Evolutionary conservation across 2,797 vertebrate species (phyloP).

Genomic region (Astyanax mexicanus): DNA sequence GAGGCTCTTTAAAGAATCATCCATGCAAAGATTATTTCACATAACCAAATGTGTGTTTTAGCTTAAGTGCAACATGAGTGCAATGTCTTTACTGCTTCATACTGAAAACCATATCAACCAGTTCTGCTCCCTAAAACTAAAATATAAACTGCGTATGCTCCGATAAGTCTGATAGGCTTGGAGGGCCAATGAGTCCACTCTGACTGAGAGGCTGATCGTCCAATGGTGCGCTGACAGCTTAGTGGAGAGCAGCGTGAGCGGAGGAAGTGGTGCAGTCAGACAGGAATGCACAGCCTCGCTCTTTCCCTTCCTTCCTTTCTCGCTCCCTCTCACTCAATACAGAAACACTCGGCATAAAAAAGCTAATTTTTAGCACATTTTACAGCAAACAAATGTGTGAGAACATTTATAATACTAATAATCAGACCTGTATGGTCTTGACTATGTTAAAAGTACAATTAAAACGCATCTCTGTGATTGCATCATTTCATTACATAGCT

Average conservation of each 20-base stretch:
- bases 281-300: constrained; percentile 39
- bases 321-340: background rate
- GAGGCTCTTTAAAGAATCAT: no score
- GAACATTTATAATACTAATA: background rate
- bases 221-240: constrained; percentile 58
- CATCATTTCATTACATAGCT: no score
- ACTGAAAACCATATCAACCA: background rate
- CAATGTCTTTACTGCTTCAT: background rate
- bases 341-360: background rate
- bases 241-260: constrained; percentile 34
- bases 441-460: no score
- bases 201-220: constrained; percentile 44
- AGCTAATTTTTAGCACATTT: background rate
- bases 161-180: constrained; percentile 39
- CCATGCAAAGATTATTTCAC: no score
- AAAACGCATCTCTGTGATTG: no score
- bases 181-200: constrained; percentile 8
- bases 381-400: background rate
- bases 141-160: background rate
- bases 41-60: no score
- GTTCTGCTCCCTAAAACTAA: constrained; percentile 6
- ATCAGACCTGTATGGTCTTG: background rate
- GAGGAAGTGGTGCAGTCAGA: constrained; percentile 54
- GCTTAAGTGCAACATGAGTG: background rate
- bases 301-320: constrained; percentile 9